Conservation (phyloP, 2,888 invertebrate species). For the Anorthoa munda region DNA sequence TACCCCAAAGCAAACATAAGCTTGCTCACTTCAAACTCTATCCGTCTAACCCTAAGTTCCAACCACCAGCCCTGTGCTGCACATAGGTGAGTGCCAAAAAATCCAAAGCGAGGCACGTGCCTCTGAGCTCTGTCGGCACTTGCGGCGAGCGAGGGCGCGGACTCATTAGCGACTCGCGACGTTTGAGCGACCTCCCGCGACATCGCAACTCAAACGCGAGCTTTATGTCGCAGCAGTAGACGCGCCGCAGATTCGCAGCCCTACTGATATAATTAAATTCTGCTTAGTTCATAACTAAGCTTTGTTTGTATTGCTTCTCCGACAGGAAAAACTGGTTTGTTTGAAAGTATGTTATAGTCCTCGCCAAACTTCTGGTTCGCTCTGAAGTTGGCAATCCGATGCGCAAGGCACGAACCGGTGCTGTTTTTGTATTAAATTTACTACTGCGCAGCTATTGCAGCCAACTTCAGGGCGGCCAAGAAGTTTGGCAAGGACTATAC, state of each 20-base stretch:
- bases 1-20: constrained; percentile 20
- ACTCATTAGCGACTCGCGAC: constrained; percentile 72
- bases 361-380: too few relatives aligned
- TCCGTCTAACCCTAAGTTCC: constrained; percentile 36
- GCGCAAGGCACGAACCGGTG: too few relatives aligned
- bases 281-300: constrained; percentile 33
- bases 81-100: constrained; percentile 69
- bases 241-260: background rate
- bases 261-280: constrained; percentile 50
- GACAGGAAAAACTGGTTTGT: background rate
- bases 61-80: constrained; percentile 51
- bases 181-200: constrained; percentile 53
- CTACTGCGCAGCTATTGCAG: too few relatives aligned
- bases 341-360: background rate
- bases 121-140: constrained; percentile 65
- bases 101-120: constrained; percentile 70
- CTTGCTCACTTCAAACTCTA: constrained; percentile 23
- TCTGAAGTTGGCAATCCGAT: too few relatives aligned
- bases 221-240: constrained; percentile 38
- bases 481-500: too few relatives aligned
- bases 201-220: constrained; percentile 29
- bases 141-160: constrained; percentile 64
- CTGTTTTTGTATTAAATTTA: too few relatives aligned
- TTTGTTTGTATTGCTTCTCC: background rate
- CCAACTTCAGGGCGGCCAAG: too few relatives aligned